Evolutionary conservation across 2,113 vertebrate genomes (phyloP).

Genomic region (Meriones unguiculatus): DNA sequence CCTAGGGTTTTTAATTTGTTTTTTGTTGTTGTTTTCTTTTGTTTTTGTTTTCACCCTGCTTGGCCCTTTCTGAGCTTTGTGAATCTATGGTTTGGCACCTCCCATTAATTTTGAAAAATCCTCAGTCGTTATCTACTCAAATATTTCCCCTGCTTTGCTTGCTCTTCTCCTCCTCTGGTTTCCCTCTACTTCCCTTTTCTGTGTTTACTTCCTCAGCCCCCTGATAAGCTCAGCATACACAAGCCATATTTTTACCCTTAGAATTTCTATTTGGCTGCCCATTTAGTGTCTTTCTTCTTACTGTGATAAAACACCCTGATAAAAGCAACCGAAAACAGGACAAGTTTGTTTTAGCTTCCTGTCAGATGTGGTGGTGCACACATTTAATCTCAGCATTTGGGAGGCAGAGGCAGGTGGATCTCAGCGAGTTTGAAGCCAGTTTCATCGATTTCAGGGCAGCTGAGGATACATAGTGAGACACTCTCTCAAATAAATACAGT

Average conservation of each 20-base stretch:
- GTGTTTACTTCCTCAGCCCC: not conserved
- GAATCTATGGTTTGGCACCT: not conserved
- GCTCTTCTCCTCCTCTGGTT: not conserved
- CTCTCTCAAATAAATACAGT: not conserved
- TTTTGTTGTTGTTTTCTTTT: not conserved
- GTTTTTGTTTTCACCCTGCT: not conserved
- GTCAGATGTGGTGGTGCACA: not conserved
- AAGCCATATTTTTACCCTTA: not conserved
- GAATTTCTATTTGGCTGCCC: not conserved
- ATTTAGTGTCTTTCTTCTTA: not conserved
- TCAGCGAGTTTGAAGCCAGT: not conserved
- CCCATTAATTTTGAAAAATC: constrained; percentile 41
- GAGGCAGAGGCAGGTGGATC: not conserved
- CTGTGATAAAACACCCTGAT: not conserved
- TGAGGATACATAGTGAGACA: not conserved
- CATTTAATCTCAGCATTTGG: not conserved
- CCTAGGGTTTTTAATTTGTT: not conserved
- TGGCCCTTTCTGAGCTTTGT: not conserved
- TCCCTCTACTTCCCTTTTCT: not conserved
- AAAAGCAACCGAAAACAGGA: not conserved
- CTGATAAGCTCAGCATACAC: not conserved
- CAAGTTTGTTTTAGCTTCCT: no score
- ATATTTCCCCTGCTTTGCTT: not conserved
- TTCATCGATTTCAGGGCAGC: not conserved
- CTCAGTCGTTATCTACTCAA: constrained; percentile 11